A percentile compares a stretch with the other conserved stretches of the same genome.
phyloP scores from a whole-genome alignment of 2,113 vertebrate species.

The Sander lucioperca region DNA sequence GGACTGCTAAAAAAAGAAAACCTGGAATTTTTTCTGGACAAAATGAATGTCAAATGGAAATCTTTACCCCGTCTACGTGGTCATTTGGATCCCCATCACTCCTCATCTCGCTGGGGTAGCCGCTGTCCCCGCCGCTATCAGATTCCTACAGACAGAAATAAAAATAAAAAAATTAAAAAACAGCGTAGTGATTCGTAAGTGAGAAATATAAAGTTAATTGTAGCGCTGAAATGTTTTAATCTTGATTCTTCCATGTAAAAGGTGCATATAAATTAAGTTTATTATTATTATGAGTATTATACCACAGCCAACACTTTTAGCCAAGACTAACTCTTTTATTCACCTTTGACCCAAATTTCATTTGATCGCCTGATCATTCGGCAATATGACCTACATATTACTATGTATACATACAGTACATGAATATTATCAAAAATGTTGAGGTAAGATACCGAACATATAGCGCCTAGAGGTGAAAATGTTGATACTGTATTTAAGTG shows the following conservation, averaged over 20 bases:
- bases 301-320: no score
- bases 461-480: neutral
- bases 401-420: neutral
- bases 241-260: no score
- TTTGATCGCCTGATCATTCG: neutral
- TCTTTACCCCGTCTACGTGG: slow-evolving; percentile 86
- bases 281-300: no score
- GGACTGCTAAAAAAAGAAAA: neutral
- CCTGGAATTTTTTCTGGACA: neutral
- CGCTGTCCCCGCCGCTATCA: slow-evolving; percentile 95
- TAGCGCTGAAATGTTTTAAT: no score
- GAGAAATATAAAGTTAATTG: no score
- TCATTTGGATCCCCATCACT: slow-evolving; percentile 91
- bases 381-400: neutral
- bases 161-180: neutral
- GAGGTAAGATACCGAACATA: neutral
- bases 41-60: neutral
- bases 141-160: slow-evolving; percentile 83
- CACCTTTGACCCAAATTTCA: neutral
- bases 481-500: neutral
- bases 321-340: neutral
- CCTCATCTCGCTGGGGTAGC: slow-evolving; percentile 94
- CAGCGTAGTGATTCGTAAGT: neutral
- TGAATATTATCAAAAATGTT: neutral
- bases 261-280: no score